Base-by-base conservation (phyloP, 2,797 vertebrate species). In the Lepilemur septentrionalis region DNA sequence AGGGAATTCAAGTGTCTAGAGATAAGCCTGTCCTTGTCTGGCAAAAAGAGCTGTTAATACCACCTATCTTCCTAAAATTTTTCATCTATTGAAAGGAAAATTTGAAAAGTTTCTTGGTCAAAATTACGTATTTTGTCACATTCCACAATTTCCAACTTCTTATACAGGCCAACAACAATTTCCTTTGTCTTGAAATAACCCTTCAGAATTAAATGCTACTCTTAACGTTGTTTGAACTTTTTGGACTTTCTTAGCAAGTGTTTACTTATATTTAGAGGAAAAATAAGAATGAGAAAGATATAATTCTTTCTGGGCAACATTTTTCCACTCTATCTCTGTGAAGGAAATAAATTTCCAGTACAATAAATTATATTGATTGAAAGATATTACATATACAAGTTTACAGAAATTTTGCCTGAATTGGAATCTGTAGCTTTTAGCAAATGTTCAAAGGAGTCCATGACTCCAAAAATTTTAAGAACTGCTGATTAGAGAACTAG, bases 181-280 rank as follows among this genome's bases (percentile, higher is more conserved):
- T 97, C 50, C 7, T 89, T 82, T 43, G 70, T 91, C 57, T 69
- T 90, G 84, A 95, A 84, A 80, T 91, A 93, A 91, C 79, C 57
- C n/a, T 93, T 96, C 30, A 94, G 50, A 97, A 96, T 82, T 91
- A 88, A 89, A 50, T 78, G 79, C n/a, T 70, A 85, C 67, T 85
- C 92, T 85, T 50, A 75, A 83, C 79, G 88, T 96, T 93, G n/a
- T 80, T 80, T 89, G 35, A 63, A 35, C 43, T n/a, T 93, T 91
- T 46, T 5, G 17, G 75, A 7, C 57, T 84, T 82, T 76, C 75
- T 30, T 13, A 92, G 17, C 5, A 96, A 63, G 18, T 35, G 41
- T 89, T 93, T 30, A 67, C 48, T 94, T 86, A 78, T 81, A 83
- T 83, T 79, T 94, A 75, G 79, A 89, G 84, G 63, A 79, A 93